A percentile compares a stretch with the other conserved stretches of the same genome.
phyloP scores from a whole-genome alignment of 1,140 invertebrate genomes.

The Drosophila orena region DNA sequence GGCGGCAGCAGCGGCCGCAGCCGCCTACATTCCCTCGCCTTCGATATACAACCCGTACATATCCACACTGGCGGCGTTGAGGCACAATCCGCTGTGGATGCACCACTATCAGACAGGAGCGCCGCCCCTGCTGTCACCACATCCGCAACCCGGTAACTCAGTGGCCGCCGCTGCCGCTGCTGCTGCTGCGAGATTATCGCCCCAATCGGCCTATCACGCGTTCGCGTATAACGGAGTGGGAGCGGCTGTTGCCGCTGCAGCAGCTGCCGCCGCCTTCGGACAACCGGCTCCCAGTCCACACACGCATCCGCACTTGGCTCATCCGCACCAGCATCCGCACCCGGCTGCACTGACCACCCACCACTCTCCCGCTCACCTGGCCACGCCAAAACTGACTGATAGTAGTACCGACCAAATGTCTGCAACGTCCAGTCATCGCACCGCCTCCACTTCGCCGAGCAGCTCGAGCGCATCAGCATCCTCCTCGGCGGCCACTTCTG shows the following conservation, averaged over 20 bases:
- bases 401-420: slow-evolving; percentile 74
- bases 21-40: slow-evolving; percentile 78
- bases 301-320: slow-evolving; percentile 60
- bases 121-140: slow-evolving; percentile 48
- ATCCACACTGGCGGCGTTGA: slow-evolving; percentile 72
- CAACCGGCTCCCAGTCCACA: slow-evolving; percentile 49
- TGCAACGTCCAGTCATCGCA: slow-evolving; percentile 76
- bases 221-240: slow-evolving; percentile 77
- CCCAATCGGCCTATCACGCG: slow-evolving; percentile 71
- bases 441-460: slow-evolving; percentile 67
- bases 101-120: slow-evolving; percentile 86
- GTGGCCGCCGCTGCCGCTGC: slow-evolving; percentile 39
- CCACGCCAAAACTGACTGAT: slow-evolving; percentile 81
- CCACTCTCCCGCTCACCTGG: slow-evolving; percentile 62
- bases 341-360: slow-evolving; percentile 51
- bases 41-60: slow-evolving; percentile 85
- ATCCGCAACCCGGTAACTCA: slow-evolving; percentile 47
- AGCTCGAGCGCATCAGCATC: slow-evolving; percentile 58
- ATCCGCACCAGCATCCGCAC: slow-evolving; percentile 59
- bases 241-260: slow-evolving; percentile 71
- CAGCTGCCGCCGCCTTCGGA: slow-evolving; percentile 66
- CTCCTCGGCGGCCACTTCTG: slow-evolving; percentile 51
- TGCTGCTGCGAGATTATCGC: slow-evolving; percentile 55
- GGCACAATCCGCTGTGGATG: slow-evolving; percentile 86
- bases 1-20: slow-evolving; percentile 71